Conservation (phyloP, 2,113 vertebrate genomes). For the Tragulus kanchil region DNA sequence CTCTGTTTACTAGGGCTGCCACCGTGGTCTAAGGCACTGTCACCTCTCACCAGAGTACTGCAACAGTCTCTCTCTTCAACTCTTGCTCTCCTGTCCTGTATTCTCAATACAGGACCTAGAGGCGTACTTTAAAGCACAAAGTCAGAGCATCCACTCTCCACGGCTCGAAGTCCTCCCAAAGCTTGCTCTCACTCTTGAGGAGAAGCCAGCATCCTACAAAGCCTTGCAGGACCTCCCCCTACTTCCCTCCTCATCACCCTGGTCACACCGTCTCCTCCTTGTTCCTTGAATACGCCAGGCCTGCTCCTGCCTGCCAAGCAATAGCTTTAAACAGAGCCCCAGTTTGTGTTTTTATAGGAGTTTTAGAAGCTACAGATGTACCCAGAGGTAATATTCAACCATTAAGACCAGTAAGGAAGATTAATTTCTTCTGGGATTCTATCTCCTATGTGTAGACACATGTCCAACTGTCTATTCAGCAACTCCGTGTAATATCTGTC, state of each 20-base stretch:
- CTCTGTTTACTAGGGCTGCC: background rate
- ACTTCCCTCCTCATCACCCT: background rate
- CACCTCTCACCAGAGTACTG: fast-evolving
- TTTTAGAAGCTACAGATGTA: background rate
- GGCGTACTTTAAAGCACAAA: background rate
- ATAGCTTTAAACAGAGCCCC: background rate
- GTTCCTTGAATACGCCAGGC: background rate
- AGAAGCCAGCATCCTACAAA: background rate
- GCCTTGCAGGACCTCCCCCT: background rate
- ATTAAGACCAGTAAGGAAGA: constrained; percentile 36
- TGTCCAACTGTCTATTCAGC: background rate
- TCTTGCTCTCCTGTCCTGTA: background rate
- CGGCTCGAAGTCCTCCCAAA: background rate
- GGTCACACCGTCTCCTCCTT: background rate
- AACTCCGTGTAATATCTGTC: background rate
- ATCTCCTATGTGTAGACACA: background rate
- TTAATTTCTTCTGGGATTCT: background rate
- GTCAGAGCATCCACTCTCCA: background rate
- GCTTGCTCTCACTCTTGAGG: background rate
- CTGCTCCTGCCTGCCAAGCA: too few relatives aligned
- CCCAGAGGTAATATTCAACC: background rate
- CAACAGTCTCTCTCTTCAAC: background rate
- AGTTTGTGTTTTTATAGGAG: background rate
- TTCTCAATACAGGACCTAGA: background rate
- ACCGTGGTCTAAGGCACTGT: background rate